Base-by-base conservation (phyloP, 2,888 invertebrate genomes). In the Xanthorhoe designata region DNA sequence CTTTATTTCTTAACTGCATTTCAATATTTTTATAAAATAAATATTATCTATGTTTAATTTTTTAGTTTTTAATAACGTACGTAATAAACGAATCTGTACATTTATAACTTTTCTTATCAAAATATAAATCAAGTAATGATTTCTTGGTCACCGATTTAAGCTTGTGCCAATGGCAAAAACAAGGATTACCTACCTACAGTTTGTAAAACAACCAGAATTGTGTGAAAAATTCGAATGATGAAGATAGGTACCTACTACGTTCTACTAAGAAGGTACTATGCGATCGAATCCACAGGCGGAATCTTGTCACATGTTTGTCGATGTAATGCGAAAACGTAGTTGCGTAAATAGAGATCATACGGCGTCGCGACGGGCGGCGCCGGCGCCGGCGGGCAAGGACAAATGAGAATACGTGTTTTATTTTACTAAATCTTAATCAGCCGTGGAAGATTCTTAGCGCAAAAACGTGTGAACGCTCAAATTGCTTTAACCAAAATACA, bases 281-380 rank as follows among this genome's bases (percentile, higher is more conserved):
- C 38, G 38, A 42, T 13, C 5, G 38, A 42, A 42, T 42, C 38
- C 38, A 42, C 80, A 78, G 78, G 78, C 82, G 19, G 17, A 29
- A 57, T 49, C 80, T 50, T 32, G 77, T 80, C 10, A 80, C 76
- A 76, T 86, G 83, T 85, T 87, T 87, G 83, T 83, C 81, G 81
- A 81, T 85, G 87, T 86, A 86, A 85, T 84, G 81, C 75, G 83
- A 86, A 86, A 85, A 85, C 79, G 83, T 84, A 83, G 82, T 85
- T 86, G 84, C 85, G 89, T 88, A 91, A 90, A 90, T 88, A 89
- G 88, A 83, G 88, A 86, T 87, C 84, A 86, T 85, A 85, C 82
- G 86, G 85, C 86, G 89, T 82, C 89, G 87, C 86, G 89, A 78
- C 90, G 90, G 79, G 77, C 80, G 78, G 72, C 79, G 77, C 72